These are phyloP conservation scores for Nymphicus hollandicus DNA, from an alignment of 2,113 vertebrate genomes.

Conservation along the genomic window DNA sequence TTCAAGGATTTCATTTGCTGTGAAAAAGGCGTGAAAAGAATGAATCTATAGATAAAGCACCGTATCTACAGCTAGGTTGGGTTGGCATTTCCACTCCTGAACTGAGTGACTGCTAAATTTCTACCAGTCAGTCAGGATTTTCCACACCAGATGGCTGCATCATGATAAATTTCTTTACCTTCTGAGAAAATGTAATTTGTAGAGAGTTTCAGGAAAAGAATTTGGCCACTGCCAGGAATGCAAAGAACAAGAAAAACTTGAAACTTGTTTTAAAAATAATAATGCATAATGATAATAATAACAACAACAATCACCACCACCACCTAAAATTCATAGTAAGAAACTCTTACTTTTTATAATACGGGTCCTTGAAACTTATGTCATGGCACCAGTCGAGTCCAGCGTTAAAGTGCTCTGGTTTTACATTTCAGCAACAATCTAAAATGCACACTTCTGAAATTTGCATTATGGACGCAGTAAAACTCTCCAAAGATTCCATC, in stretches of 20 bases:
- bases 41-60: background rate
- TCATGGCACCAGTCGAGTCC: background rate
- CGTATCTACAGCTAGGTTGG: background rate
- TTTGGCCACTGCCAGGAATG: background rate
- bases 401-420: background rate
- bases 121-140: background rate
- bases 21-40: background rate
- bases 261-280: background rate
- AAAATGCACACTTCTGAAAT: slow-evolving; percentile 12
- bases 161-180: background rate
- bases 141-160: background rate
- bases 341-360: background rate
- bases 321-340: background rate
- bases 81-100: background rate
- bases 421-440: background rate
- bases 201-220: background rate
- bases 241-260: background rate
- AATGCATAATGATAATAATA: background rate
- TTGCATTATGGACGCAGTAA: slow-evolving; percentile 20
- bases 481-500: slow-evolving; percentile 17
- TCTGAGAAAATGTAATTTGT: background rate
- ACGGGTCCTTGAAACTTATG: background rate
- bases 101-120: background rate
- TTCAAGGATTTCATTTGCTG: background rate
- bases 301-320: background rate